Conservation (phyloP, 2,888 invertebrate species). For the Siphonodentalium dalli region DNA sequence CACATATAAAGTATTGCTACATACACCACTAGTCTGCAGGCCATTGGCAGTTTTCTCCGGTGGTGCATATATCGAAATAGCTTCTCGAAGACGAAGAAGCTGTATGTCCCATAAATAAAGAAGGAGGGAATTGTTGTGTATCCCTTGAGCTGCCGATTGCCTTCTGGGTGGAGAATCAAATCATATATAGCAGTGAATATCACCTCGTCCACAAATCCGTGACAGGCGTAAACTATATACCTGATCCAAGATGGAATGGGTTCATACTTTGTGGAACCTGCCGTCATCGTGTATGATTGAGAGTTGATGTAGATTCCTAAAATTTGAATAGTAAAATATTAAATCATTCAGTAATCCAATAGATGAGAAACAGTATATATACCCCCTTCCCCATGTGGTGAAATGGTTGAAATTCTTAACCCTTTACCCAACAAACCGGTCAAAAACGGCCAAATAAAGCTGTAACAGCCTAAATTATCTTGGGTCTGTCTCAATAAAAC, state of each 20-base stretch:
- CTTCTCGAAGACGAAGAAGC: slow-evolving; percentile 63
- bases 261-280: too few species aligned
- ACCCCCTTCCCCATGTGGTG: too few species aligned
- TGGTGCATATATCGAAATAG: slow-evolving; percentile 36
- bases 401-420: too few species aligned
- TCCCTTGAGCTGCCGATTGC: slow-evolving; percentile 56
- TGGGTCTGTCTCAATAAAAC: too few species aligned
- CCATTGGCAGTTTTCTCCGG: slow-evolving; percentile 51
- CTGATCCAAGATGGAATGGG: slow-evolving; percentile 51
- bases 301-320: too few species aligned
- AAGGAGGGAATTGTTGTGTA: slow-evolving; percentile 66
- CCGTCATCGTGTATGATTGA: too few species aligned
- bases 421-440: too few species aligned
- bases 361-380: too few species aligned
- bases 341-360: too few species aligned
- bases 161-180: slow-evolving; percentile 48
- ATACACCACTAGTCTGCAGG: slow-evolving; percentile 60
- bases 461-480: too few species aligned
- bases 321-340: too few species aligned
- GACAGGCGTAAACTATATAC: slow-evolving; percentile 66
- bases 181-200: slow-evolving; percentile 67
- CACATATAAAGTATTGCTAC: slow-evolving; percentile 60
- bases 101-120: slow-evolving; percentile 66
- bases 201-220: slow-evolving; percentile 67
- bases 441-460: too few species aligned